Percentiles rank a stretch among this genome's conserved stretches.
These are phyloP conservation scores for Crypturellus undulatus DNA, from an alignment of 2,113 vertebrate species.

Conservation along the genomic window DNA sequence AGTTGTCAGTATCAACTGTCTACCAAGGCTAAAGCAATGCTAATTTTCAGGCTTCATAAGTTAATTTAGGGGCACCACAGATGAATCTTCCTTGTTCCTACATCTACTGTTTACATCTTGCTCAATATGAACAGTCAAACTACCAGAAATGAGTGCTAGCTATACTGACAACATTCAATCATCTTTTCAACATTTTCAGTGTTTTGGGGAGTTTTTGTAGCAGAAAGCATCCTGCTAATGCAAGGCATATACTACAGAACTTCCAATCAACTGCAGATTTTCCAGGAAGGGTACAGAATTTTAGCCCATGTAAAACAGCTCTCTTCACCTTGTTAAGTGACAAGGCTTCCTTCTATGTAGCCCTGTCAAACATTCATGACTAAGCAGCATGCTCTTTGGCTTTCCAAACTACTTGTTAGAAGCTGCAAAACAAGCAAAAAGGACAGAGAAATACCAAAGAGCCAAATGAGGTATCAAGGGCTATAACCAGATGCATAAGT, in stretches of 20 bases:
- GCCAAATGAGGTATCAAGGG: background rate
- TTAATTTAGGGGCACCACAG: background rate
- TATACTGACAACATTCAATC: background rate
- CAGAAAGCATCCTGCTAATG: background rate
- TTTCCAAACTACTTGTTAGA: background rate
- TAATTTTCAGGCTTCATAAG: background rate
- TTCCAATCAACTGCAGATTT: background rate
- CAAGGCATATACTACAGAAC: background rate
- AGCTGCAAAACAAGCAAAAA: background rate
- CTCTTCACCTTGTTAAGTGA: background rate
- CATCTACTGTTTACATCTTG: background rate
- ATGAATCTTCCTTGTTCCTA: background rate
- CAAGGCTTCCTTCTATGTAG: background rate
- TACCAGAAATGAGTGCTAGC: background rate
- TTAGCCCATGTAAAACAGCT: background rate
- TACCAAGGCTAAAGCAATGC: fast-evolving
- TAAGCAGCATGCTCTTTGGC: background rate
- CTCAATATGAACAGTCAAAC: background rate
- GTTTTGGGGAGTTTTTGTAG: background rate
- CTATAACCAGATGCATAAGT: background rate
- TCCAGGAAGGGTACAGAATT: background rate
- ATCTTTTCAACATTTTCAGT: background rate
- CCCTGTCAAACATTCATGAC: background rate
- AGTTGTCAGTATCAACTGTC: background rate
- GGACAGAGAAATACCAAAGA: background rate